Evolutionary conservation across 1,140 invertebrate genomes (phyloP).

Genomic region (Drosophila funebris): DNA sequence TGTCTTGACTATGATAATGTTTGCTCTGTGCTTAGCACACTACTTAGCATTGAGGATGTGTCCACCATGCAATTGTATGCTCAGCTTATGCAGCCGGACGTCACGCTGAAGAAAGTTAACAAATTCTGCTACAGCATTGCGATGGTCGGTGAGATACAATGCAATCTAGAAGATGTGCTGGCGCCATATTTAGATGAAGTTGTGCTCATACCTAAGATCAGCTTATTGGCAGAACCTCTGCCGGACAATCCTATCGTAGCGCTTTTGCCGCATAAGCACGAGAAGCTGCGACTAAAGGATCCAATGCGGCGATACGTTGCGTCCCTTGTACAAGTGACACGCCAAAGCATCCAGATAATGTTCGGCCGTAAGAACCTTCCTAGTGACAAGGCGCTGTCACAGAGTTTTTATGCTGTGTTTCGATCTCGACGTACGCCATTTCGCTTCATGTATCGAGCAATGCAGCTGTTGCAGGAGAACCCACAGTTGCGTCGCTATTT

Average conservation of each 20-base stretch:
- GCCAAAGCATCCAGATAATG: constrained; percentile 26
- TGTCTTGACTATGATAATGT: constrained; percentile 48
- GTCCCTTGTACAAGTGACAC: constrained; percentile 41
- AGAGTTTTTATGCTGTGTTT: constrained; percentile 51
- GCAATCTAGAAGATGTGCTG: constrained; percentile 56
- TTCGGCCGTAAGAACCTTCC: constrained; percentile 20
- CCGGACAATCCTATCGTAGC: constrained; percentile 32
- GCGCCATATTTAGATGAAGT: constrained; percentile 56
- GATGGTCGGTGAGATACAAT: neutral
- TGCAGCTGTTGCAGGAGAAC: constrained; percentile 51
- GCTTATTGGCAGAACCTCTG: constrained; percentile 32
- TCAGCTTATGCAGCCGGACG: constrained; percentile 39
- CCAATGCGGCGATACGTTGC: constrained; percentile 40
- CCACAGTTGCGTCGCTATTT: constrained; percentile 56
- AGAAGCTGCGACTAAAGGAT: constrained; percentile 8
- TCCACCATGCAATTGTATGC: constrained; percentile 50
- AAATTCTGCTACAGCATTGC: neutral
- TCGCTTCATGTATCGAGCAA: constrained; percentile 62
- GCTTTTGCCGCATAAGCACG: constrained; percentile 52
- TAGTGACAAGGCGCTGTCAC: neutral
- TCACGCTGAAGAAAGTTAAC: constrained; percentile 3
- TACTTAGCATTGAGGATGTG: constrained; percentile 60
- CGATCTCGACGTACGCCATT: constrained; percentile 54
- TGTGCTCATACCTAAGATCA: constrained; percentile 62
- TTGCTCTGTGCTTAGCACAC: constrained; percentile 43